These are phyloP conservation scores for Leiothrix lutea DNA, from an alignment of 2,113 vertebrate species.

Conservation along the genomic window DNA sequence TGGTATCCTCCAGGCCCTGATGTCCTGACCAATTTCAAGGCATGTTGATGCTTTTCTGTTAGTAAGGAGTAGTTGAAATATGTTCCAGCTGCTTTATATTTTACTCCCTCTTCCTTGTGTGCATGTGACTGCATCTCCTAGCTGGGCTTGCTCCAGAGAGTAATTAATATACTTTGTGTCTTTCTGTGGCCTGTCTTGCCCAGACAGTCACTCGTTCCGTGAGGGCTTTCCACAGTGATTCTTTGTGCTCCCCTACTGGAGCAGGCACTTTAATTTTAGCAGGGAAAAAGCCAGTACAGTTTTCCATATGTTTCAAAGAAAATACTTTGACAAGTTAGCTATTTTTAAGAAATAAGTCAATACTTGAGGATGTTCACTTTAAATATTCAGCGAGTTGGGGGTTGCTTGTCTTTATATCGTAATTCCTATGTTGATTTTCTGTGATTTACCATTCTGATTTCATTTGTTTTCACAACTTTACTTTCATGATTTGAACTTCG, in stretches of 20 bases:
- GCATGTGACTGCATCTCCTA: not conserved
- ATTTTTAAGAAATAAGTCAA: not conserved
- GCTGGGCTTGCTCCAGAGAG: not conserved
- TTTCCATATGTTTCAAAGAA: not conserved
- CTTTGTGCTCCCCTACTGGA: not conserved
- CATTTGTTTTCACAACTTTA: not conserved
- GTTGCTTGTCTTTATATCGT: not conserved
- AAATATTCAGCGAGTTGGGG: not conserved
- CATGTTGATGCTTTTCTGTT: not conserved
- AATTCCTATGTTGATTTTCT: not conserved
- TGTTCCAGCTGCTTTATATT: not conserved
- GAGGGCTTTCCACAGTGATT: not conserved
- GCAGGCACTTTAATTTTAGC: not conserved
- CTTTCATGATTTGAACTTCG: not conserved
- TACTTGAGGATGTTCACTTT: not conserved
- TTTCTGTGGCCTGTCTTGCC: not conserved
- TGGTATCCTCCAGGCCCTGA: not conserved
- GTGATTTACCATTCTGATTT: not conserved
- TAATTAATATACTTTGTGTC: not conserved
- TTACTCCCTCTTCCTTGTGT: not conserved
- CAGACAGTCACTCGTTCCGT: not conserved
- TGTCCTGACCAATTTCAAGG: not conserved
- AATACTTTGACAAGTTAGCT: not conserved
- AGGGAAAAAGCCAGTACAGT: not conserved
- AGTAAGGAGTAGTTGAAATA: not conserved